These are phyloP conservation scores for Tribolium madens DNA, from an alignment of 1,140 invertebrate species.

Conservation along the genomic window DNA sequence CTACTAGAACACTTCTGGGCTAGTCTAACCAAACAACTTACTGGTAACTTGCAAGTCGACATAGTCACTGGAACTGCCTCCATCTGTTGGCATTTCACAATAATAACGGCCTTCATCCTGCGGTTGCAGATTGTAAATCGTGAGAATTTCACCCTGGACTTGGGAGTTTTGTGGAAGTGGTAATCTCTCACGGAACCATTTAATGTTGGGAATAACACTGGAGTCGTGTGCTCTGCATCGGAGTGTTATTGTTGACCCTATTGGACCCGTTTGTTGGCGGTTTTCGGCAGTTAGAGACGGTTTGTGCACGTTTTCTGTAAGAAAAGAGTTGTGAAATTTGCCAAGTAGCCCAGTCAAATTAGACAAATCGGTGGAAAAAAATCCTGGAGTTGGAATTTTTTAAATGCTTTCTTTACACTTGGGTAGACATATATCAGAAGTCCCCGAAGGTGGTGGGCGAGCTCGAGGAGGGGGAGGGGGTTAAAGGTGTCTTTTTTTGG, in stretches of 20 bases:
- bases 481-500: no score
- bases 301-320: slow-evolving; percentile 59
- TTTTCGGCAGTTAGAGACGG: slow-evolving; percentile 63
- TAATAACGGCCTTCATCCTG: slow-evolving; percentile 79
- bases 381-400: no score
- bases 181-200: slow-evolving; percentile 70
- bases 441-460: no score
- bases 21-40: slow-evolving; percentile 68
- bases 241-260: slow-evolving; percentile 72
- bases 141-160: slow-evolving; percentile 67
- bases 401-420: no score
- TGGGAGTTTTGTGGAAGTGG: slow-evolving; percentile 65
- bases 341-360: no score
- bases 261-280: slow-evolving; percentile 66
- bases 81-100: slow-evolving; percentile 72
- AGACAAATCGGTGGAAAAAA: no score
- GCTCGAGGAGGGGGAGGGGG: no score
- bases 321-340: neutral
- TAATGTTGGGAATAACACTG: slow-evolving; percentile 57
- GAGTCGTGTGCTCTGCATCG: slow-evolving; percentile 66
- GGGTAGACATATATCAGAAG: no score
- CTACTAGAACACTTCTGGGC: slow-evolving; percentile 6
- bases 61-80: slow-evolving; percentile 71
- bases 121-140: slow-evolving; percentile 68
- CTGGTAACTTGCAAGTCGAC: slow-evolving; percentile 77